Percentiles rank a stretch among this genome's conserved stretches.
Conservation (phyloP, 2,113 vertebrate genomes). For the Rhineura floridana region DNA sequence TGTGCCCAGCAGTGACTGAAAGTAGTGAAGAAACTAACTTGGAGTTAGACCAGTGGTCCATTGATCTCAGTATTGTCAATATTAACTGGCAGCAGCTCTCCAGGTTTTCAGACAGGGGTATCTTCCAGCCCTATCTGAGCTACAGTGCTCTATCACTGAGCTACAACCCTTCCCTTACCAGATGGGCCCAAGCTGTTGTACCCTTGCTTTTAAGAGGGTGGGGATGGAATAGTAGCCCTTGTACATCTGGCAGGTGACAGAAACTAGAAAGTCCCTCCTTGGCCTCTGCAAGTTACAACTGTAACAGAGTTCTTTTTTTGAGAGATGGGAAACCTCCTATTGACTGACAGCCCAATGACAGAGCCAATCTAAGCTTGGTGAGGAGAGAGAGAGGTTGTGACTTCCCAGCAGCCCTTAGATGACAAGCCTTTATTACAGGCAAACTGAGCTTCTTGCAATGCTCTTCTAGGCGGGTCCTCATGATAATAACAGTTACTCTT, state of each 20-base stretch:
- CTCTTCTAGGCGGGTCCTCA: not conserved
- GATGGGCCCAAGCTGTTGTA: not conserved
- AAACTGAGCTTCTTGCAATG: not conserved
- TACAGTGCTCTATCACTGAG: too few species aligned
- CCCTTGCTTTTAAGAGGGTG: not conserved
- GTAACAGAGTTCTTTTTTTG: not conserved
- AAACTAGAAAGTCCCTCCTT: not conserved
- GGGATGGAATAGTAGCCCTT: too few species aligned
- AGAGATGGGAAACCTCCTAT: not conserved
- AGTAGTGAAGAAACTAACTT: too few species aligned
- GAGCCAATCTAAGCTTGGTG: not conserved
- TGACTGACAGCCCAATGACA: not conserved
- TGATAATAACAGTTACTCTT: not conserved
- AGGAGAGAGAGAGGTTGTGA: not conserved
- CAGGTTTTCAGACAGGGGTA: too few species aligned
- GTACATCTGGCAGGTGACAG: too few species aligned
- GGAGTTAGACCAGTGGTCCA: too few species aligned
- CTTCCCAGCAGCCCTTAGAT: not conserved
- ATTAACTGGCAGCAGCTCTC: too few species aligned
- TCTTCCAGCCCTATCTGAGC: too few species aligned
- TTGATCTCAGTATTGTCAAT: too few species aligned
- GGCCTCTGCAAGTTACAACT: not conserved
- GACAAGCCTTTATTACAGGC: not conserved
- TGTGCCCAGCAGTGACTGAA: too few species aligned
- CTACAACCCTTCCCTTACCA: too few species aligned